A percentile compares a stretch with the other conserved stretches of the same genome.
Evolutionary conservation across 2,888 invertebrate species (phyloP).

Genomic region (Kryphioiulus occultus): DNA sequence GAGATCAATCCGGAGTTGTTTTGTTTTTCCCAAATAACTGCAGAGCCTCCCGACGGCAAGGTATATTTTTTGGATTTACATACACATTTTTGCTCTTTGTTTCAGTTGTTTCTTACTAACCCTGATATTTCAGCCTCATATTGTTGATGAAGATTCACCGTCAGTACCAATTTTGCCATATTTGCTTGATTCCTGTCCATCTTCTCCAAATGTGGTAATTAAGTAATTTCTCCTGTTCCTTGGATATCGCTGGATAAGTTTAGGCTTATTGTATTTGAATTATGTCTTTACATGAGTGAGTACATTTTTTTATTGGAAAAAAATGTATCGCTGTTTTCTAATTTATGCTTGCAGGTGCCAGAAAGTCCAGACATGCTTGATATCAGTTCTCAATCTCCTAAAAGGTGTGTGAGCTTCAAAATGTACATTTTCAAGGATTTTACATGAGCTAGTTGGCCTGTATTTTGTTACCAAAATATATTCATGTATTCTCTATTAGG

Average conservation of each 20-base stretch:
- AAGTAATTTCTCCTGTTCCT: too few species aligned
- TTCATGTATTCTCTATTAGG: too few species aligned
- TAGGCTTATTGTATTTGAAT: too few species aligned
- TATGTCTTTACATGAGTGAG: too few species aligned
- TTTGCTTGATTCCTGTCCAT: not conserved
- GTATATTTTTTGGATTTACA: not conserved
- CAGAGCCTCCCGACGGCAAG: not conserved
- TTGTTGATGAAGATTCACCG: not conserved
- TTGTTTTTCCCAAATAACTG: not conserved
- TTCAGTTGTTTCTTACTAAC: not conserved
- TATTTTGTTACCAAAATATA: too few species aligned
- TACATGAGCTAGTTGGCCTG: too few species aligned
- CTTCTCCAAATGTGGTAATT: not conserved
- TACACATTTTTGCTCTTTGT: not conserved
- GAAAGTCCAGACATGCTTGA: constrained; percentile 3
- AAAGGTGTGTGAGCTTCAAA: not conserved
- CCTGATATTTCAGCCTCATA: not conserved
- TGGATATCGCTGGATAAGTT: not conserved
- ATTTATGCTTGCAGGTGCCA: not conserved
- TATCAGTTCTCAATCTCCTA: not conserved
- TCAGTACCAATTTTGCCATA: not conserved
- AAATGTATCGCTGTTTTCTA: too few species aligned
- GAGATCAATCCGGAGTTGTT: not conserved
- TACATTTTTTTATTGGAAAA: too few species aligned
- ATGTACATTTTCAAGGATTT: too few species aligned